phyloP scores from a whole-genome alignment of 37 sponge, comb jelly and placozoan species.

The Amphimedon queenslandica region DNA sequence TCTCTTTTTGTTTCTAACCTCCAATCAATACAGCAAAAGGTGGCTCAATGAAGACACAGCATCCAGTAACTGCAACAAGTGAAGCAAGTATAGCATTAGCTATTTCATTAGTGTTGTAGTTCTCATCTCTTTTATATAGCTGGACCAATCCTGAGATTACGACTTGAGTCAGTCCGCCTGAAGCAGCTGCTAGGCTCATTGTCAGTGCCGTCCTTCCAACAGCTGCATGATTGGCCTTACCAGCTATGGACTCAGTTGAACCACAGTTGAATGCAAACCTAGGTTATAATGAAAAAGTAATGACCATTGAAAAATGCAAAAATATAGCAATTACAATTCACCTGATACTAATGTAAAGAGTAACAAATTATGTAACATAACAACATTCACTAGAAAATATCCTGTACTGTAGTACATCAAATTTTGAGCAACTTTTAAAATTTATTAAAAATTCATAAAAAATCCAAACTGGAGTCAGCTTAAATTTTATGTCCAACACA shows the following conservation, averaged over 20 bases:
- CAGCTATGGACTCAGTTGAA: slow-evolving; percentile 64
- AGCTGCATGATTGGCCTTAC: slow-evolving; percentile 52
- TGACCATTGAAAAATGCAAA: too few relatives aligned
- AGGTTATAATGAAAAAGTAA: too few relatives aligned
- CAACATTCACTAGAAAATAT: too few relatives aligned
- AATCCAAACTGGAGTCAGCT: too few relatives aligned
- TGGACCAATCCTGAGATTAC: slow-evolving; percentile 70
- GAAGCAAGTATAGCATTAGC: slow-evolving; percentile 76
- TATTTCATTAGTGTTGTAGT: slow-evolving; percentile 81
- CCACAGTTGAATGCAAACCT: slow-evolving; percentile 92
- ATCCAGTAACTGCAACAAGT: slow-evolving; percentile 81
- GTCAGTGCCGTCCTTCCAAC: slow-evolving; percentile 80
- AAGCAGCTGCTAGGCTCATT: slow-evolving; percentile 73
- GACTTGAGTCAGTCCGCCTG: slow-evolving; percentile 56
- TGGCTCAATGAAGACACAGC: slow-evolving; percentile 78
- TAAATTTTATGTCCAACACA: too few relatives aligned
- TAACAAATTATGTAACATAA: too few relatives aligned
- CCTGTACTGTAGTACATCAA: too few relatives aligned
- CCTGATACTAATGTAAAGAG: too few relatives aligned
- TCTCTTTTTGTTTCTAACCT: too few relatives aligned
- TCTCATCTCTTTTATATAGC: slow-evolving; percentile 73
- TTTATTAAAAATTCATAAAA: too few relatives aligned
- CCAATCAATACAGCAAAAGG: slow-evolving; percentile 66
- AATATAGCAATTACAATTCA: too few relatives aligned
- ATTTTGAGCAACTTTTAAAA: too few relatives aligned